A percentile compares a stretch with the other conserved stretches of the same genome.
Conservation (phyloP, 2,113 vertebrate species). For the Pterocles gutturalis region DNA sequence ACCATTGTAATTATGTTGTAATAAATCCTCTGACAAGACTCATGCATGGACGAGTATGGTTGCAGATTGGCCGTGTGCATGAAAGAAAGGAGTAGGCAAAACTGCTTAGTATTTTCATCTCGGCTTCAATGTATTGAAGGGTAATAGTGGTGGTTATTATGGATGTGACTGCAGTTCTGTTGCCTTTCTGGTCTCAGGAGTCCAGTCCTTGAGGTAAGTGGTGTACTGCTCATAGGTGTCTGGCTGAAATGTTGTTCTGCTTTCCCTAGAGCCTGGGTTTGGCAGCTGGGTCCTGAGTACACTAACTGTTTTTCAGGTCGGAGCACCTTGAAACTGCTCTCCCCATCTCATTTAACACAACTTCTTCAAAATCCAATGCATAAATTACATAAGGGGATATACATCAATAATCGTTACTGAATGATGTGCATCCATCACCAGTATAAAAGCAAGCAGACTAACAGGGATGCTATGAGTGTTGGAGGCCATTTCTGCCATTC, state of each 20-base stretch:
- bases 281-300: neutral
- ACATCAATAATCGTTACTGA: constrained; percentile 20
- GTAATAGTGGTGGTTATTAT: neutral
- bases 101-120: neutral
- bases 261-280: neutral
- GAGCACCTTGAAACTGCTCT: neutral
- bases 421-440: neutral
- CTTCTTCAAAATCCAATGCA: constrained; percentile 16
- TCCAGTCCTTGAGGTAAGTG: neutral
- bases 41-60: neutral
- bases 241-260: neutral
- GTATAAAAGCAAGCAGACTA: neutral
- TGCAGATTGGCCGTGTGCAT: neutral
- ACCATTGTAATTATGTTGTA: neutral
- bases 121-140: fast-evolving
- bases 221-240: neutral
- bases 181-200: neutral
- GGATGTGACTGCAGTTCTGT: neutral
- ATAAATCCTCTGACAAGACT: neutral
- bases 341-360: neutral
- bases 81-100: neutral
- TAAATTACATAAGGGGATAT: neutral
- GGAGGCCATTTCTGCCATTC: neutral
- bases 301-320: neutral
- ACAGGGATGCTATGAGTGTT: neutral